Evolutionary conservation across 2,888 invertebrate species (phyloP), one percentile per base, ranked within the genome.

Genomic region (Anodontia alba): DNA sequence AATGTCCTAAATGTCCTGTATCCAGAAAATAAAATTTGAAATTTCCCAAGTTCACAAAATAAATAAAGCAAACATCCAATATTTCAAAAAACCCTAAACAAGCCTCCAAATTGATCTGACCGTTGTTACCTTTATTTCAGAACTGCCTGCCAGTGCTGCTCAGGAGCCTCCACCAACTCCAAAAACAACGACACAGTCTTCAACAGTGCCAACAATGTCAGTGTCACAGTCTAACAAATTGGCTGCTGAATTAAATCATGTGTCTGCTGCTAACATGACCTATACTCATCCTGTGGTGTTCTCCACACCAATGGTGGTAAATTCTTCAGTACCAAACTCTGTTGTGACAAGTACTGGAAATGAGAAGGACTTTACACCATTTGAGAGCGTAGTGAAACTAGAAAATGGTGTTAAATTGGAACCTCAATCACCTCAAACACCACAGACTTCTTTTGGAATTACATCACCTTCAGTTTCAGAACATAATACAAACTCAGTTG

Each of bases 131-230:
- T 38, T 38, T 12, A 23, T 87, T 92, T 10, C 92, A 95, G 98
- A 98, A 93, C 94, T 98, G 78, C 98, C 98, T 0, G 96, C 98
- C 12, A 98, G 98, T 90, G 98, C 98, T 0, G 98, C 97, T 0
- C 96, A 97, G 89, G 96, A 96, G 90, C 96, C 96, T 86, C 96
- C 96, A 38, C 95, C 95, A 1, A 95, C 95, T 0, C 95, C 96
- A 0, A 95, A 95, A 76, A 83, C 90, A 23, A 78, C 82, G 15
- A 83, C 84, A 3, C 90, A 88, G 75, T 80, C 88, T 3, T 54
- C 85, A 17, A 78, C 89, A 17, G 73, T 88, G 36, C 86, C 91
- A 12, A 80, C 88, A 33, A 67, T 88, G 10, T 73, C 85, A 7
- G 71, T 78, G 31, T 73, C 81, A 49, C 83, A 84, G 46, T 42